Percentiles rank a stretch among this genome's conserved stretches.
These are phyloP conservation scores for Halcyon smyrnensis DNA, from an alignment of 2,797 vertebrate genomes.

Conservation along the genomic window DNA sequence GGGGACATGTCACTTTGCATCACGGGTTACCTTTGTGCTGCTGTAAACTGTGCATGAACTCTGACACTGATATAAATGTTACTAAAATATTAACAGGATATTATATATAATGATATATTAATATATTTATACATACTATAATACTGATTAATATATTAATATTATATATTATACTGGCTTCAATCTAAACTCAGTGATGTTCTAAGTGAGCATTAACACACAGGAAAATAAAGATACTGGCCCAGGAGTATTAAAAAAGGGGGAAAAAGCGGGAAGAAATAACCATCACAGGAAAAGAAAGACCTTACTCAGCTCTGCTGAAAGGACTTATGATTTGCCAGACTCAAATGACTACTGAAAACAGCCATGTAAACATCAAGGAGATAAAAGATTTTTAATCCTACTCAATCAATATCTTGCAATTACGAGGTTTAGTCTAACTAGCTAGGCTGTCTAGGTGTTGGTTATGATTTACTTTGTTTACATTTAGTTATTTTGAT, in stretches of 20 bases:
- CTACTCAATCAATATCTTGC: slow-evolving; percentile 45
- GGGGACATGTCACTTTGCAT: not conserved
- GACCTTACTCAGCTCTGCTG: not conserved
- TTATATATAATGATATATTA: not conserved
- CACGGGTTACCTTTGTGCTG: not conserved
- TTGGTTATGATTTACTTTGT: slow-evolving; percentile 54
- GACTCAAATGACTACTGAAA: not conserved
- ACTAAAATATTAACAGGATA: not conserved
- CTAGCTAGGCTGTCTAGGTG: not conserved
- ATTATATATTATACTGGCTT: not conserved
- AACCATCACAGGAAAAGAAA: not conserved
- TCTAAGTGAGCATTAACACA: not conserved
- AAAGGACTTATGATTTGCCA: not conserved
- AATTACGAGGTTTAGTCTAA: slow-evolving; percentile 41
- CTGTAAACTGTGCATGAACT: not conserved
- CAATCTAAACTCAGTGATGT: not conserved
- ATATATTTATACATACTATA: not conserved
- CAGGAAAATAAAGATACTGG: not conserved
- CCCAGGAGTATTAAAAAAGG: not conserved
- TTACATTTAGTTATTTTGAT: slow-evolving; percentile 42
- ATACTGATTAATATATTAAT: not conserved
- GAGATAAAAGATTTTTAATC: not conserved
- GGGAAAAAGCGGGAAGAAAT: not conserved
- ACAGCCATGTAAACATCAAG: not conserved
- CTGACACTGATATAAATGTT: not conserved